Percentiles rank a stretch among this genome's conserved stretches.
phyloP scores from a whole-genome alignment of 2,888 invertebrate species.

The Hoplodrina blanda region DNA sequence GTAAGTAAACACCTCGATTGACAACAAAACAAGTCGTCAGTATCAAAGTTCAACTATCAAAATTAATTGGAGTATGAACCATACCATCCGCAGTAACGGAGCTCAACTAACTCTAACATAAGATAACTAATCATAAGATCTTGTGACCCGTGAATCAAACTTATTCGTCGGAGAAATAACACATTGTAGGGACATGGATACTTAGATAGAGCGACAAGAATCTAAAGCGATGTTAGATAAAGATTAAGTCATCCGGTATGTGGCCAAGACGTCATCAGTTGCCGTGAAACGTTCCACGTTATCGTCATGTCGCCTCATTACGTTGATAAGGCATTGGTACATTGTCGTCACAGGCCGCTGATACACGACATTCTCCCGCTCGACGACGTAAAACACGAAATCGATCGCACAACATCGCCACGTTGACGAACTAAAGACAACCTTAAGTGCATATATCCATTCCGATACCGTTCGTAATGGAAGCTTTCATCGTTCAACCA shows the following conservation, averaged over 20 bases:
- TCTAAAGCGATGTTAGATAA: conserved; percentile 48
- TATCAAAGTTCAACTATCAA: conserved; percentile 54
- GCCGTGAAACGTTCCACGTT: conserved; percentile 36
- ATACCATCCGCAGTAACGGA: conserved; percentile 38
- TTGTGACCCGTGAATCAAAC: conserved; percentile 56
- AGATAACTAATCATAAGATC: conserved; percentile 57
- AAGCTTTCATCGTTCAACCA: conserved; percentile 83
- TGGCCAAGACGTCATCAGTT: conserved; percentile 34
- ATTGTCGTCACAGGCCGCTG: conserved; percentile 37
- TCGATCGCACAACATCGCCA: conserved; percentile 66
- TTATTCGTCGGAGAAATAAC: conserved; percentile 49
- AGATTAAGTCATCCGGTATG: conserved; percentile 54
- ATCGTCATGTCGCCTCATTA: conserved; percentile 45
- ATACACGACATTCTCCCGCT: conserved; percentile 40
- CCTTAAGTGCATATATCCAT: conserved; percentile 87
- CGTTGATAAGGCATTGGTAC: conserved; percentile 50
- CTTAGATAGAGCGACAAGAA: conserved; percentile 42
- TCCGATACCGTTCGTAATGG: conserved; percentile 80
- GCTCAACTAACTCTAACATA: conserved; percentile 54
- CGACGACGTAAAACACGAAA: conserved; percentile 70
- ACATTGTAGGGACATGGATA: conserved; percentile 33
- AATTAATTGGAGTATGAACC: conserved; percentile 55
- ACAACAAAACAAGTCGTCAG: conserved; percentile 41
- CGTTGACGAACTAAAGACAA: conserved; percentile 71
- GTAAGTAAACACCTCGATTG: conserved; percentile 40